These are phyloP conservation scores for Trypoxylus dichotomus DNA, from an alignment of 1,140 invertebrate species.

Conservation along the genomic window DNA sequence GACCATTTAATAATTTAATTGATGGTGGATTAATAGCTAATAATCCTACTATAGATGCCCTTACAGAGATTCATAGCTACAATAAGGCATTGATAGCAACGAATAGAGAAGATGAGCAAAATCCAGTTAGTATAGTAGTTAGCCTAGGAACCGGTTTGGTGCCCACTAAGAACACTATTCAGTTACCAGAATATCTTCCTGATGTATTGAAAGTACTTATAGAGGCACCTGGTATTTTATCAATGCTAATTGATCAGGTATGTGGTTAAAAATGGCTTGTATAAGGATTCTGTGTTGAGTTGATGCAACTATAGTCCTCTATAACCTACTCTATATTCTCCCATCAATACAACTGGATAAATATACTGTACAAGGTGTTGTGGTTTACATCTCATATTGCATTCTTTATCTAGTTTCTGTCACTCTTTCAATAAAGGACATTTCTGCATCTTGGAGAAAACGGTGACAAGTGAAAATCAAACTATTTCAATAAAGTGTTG, in stretches of 20 bases:
- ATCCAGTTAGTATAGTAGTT: conserved; percentile 64
- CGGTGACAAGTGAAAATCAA: too few relatives aligned
- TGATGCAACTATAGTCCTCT: too few relatives aligned
- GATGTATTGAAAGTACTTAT: conserved; percentile 66
- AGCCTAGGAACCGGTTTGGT: conserved; percentile 76
- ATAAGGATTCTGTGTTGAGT: too few relatives aligned
- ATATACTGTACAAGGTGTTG: too few relatives aligned
- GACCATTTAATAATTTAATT: conserved; percentile 77
- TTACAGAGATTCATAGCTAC: conserved; percentile 92
- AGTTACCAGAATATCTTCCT: conserved; percentile 84
- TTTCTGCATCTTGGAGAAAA: too few relatives aligned
- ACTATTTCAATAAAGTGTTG: too few relatives aligned
- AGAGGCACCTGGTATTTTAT: conserved; percentile 66
- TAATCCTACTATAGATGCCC: conserved; percentile 92
- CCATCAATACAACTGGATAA: too few relatives aligned
- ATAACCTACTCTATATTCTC: too few relatives aligned
- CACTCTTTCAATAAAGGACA: too few relatives aligned
- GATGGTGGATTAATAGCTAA: conserved; percentile 97
- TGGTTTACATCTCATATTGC: too few relatives aligned
- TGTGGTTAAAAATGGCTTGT: neutral
- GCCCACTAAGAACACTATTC: conserved; percentile 65
- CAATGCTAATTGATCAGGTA: conserved; percentile 76
- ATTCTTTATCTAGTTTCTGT: too few relatives aligned
- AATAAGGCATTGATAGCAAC: conserved; percentile 73
- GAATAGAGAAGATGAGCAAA: conserved; percentile 60